phyloP scores from a whole-genome alignment of 2,888 invertebrate species.

The Nomada goodeniana region DNA sequence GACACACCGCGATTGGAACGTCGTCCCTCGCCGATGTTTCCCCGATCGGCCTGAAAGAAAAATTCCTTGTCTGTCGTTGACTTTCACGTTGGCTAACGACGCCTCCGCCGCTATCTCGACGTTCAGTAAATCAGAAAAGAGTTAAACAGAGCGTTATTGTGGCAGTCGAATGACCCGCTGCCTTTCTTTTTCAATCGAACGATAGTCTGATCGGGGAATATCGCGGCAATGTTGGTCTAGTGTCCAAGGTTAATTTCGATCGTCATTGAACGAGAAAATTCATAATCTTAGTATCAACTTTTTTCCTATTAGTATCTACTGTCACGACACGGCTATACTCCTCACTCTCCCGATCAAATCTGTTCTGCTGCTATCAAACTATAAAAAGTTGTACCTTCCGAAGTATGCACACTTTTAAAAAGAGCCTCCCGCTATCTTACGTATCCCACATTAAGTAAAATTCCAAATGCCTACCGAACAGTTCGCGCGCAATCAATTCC shows the following conservation, averaged over 20 bases:
- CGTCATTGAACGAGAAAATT: too few relatives aligned
- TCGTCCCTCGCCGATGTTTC: not conserved
- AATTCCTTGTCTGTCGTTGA: slow-evolving; percentile 2
- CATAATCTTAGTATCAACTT: too few relatives aligned
- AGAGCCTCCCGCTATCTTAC: too few relatives aligned
- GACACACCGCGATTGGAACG: not conserved
- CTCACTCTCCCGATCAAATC: too few relatives aligned
- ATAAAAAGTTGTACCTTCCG: too few relatives aligned
- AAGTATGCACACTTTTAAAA: too few relatives aligned
- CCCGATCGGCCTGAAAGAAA: not conserved
- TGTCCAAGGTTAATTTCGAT: not conserved
- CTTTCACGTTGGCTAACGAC: not conserved
- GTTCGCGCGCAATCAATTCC: too few relatives aligned
- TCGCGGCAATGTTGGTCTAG: not conserved
- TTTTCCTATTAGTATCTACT: too few relatives aligned
- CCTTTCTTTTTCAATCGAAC: slow-evolving; percentile 25
- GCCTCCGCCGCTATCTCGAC: not conserved
- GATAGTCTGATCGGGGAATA: not conserved
- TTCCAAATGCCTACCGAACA: too few relatives aligned
- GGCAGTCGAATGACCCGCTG: slow-evolving; percentile 30
- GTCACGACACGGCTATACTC: too few relatives aligned
- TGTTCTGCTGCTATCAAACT: too few relatives aligned
- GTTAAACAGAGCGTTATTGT: slow-evolving; percentile 15
- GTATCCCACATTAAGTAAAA: too few relatives aligned
- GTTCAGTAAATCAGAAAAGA: slow-evolving; percentile 6